Evolutionary conservation across 2,113 vertebrate species (phyloP).

Genomic region (Columba livia): DNA sequence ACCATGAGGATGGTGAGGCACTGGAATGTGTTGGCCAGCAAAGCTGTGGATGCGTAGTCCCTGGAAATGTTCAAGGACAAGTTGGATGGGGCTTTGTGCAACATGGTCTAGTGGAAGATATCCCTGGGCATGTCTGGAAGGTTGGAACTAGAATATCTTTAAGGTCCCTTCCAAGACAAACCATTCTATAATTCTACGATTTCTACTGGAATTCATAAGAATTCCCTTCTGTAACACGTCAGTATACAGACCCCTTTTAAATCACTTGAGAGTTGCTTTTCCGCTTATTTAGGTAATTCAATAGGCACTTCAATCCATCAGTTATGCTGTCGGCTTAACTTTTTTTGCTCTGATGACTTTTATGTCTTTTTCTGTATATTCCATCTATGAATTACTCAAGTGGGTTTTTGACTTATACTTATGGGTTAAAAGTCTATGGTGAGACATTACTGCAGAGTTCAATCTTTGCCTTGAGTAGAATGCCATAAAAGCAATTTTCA

Average conservation of each 20-base stretch:
- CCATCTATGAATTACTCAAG: background rate
- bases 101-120: no score
- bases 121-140: no score
- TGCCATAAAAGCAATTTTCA: background rate
- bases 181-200: no score
- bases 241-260: background rate
- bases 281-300: background rate
- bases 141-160: no score
- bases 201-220: background rate
- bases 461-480: background rate
- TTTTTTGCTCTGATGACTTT: background rate
- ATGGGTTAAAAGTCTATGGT: background rate
- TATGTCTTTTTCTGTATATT: background rate
- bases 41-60: no score
- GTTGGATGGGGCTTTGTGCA: no score
- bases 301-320: background rate
- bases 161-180: no score
- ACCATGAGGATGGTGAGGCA: no score
- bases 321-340: background rate
- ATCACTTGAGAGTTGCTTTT: background rate
- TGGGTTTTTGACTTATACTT: background rate
- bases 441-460: background rate
- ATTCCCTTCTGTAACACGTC: background rate
- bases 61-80: no score
- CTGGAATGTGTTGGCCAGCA: no score